Evolutionary conservation across 2,888 invertebrate species (phyloP), one percentile per base, ranked within the genome.

Genomic region (Tipula vernalis): DNA sequence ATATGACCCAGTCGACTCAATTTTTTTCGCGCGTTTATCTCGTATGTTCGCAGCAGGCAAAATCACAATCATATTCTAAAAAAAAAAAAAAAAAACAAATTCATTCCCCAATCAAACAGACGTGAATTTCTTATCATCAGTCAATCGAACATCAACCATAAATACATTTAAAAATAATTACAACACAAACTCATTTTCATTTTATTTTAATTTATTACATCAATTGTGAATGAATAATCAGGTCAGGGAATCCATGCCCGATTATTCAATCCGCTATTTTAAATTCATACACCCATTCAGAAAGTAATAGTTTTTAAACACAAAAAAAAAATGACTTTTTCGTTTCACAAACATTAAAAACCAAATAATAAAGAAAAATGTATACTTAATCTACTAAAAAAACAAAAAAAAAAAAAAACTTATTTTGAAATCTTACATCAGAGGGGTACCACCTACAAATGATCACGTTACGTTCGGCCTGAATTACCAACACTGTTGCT

Each of bases 221-320:
- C 28, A 71, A 28, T 28, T 71, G 71, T 28, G 71, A 71, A 2
- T 71, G 10, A 28, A 71, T 71, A 71, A 71, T 71, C 28, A 12
- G 51, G n/a, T 51, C 5, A 28, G 0, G 18, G 15, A 51, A n/a
- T 71, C 28, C 28, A 71, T 71, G 0, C 39, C 39, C 71, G 71
- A 28, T 71, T 71, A 71, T 57, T 71, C 18, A 71, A 10, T 71
- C 12, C 71, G n/a, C 71, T 28, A 71, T 71, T 71, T 71, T 28
- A 71, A 71, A 71, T 71, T 71, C 71, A 71, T 71, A 71, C 71
- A 71, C 71, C 71, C 71, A 71, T 71, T 71, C 71, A 71, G 71
- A 71, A 71, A 71, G 57, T 57, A 71, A 28, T 57, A 57, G 10
- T 28, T 28, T 71, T 71, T 71, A 71, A 71, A 71, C 71, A 28